Base-by-base conservation (phyloP, 2,888 invertebrate species). In the Habroteleia sp. region DNA sequence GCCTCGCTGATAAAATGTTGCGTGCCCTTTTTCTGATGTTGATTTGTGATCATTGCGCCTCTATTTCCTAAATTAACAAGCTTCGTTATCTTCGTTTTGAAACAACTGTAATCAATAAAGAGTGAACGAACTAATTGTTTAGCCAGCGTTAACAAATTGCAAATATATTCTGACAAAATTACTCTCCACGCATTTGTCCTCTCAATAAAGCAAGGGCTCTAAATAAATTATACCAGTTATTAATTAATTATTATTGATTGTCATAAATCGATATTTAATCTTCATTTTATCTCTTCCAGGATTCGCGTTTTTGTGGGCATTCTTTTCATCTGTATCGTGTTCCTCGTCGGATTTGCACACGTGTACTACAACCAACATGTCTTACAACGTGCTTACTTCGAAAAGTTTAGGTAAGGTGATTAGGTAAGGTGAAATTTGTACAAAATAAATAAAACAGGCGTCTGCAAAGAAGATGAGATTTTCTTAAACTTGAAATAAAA, bases 311-410 rank as follows among this genome's bases (percentile, higher is more conserved):
- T 96, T 86, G 96, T 96, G 0, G 92, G 92, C 0, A 91, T 96
- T 44, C 91, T 96, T 83, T 96, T 96, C 84, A 91, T 96, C 0
- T 93, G 94, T 13, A 93, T 96, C 17, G 93, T 94, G 0, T 94
- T 96, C 86, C 91, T 96, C 85, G 94, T 96, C 11, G 94, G 94
- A 0, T 94, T 96, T 83, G 95, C 96, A 0, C 95, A 96, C 83
- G 92, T 95, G 0, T 91, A 95, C 68, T 96, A 96, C 87, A 94
- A 95, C 74, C 94, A 94, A 82, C 94, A 96, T 85, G 93, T 96
- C 0, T 89, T 94, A 16, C 94, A 95, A 72, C 92, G 93, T 82
- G 94, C 95, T 0, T 96, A 96, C 88, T 96, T 96, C 85, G 93
- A 94, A 41, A 93, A 92, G 83, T 94, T 96, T 52, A 93, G 87